phyloP scores from a whole-genome alignment of 2,888 invertebrate genomes.

The Drosophila paracracens region DNA sequence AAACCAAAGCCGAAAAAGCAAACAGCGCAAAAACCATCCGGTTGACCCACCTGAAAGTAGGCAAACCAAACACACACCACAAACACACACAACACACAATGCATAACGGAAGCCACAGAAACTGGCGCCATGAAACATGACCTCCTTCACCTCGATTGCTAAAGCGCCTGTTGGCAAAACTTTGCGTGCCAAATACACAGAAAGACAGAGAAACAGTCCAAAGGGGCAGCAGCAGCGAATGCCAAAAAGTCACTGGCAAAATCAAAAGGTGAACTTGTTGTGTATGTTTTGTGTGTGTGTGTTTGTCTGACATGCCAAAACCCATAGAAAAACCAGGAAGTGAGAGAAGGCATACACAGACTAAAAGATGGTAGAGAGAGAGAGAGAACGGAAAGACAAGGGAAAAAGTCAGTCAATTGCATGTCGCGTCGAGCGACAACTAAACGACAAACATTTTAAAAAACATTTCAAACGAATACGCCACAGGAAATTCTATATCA shows the following conservation, averaged over 20 bases:
- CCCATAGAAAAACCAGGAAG: conserved; percentile 18
- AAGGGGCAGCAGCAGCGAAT: conserved; percentile 30
- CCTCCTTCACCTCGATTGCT: conserved; percentile 41
- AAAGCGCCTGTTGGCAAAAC: conserved; percentile 57
- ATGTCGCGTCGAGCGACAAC: conserved; percentile 59
- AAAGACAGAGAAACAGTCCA: neutral
- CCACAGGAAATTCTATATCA: conserved; percentile 72
- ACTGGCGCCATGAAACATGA: conserved; percentile 70
- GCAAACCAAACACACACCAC: conserved; percentile 43
- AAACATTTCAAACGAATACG: conserved; percentile 63
- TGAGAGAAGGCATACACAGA: conserved; percentile 7
- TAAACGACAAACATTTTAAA: conserved; percentile 64
- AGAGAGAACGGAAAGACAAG: neutral
- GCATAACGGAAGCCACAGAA: conserved; percentile 63
- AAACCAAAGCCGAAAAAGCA: conserved; percentile 31
- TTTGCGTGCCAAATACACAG: conserved; percentile 72
- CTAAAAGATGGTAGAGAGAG: neutral
- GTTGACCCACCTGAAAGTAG: conserved; percentile 64
- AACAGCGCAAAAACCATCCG: conserved; percentile 34
- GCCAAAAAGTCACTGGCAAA: conserved; percentile 72
- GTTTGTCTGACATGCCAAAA: conserved; percentile 27
- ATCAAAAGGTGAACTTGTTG: conserved; percentile 48
- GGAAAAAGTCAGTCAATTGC: conserved; percentile 46
- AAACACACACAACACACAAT: conserved; percentile 10
- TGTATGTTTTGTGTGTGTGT: conserved; percentile 18